Conservation (phyloP, 1,140 invertebrate genomes). For the Stenopsyche tienmushanensis region DNA sequence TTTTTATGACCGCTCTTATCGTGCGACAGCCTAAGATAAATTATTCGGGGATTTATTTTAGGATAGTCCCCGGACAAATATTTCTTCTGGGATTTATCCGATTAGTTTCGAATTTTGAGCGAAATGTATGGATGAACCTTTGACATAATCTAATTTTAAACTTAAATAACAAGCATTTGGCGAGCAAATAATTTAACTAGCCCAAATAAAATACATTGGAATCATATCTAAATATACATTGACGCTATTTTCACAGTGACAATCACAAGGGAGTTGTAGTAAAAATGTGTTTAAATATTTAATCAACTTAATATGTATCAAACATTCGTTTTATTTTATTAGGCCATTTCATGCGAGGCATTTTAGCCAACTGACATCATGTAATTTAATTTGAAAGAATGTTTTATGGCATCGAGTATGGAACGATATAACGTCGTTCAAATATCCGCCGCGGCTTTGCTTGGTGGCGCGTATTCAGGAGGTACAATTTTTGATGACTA, state of each 20-base stretch:
- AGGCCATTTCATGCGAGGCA: not conserved
- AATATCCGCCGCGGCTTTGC: too few species aligned
- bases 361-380: too few species aligned
- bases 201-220: not conserved
- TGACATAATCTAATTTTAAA: not conserved
- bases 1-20: not conserved
- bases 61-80: too few species aligned
- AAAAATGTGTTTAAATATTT: not conserved
- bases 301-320: not conserved
- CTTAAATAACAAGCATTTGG: not conserved
- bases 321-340: not conserved
- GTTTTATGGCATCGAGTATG: too few species aligned
- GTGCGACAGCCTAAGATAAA: not conserved
- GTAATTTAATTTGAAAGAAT: too few species aligned
- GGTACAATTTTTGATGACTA: too few species aligned
- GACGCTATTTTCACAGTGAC: not conserved
- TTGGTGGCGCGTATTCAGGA: too few species aligned
- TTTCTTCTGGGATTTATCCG: too few species aligned
- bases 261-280: conserved; percentile 8
- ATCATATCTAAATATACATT: not conserved
- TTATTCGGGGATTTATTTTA: not conserved
- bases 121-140: not conserved
- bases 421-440: too few species aligned
- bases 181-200: conserved; percentile 12
- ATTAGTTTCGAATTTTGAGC: conserved; percentile 15